Percentiles rank a stretch among this genome's conserved stretches.
Conservation (phyloP, 2,888 invertebrate genomes). For the Cephus rjabovi region DNA sequence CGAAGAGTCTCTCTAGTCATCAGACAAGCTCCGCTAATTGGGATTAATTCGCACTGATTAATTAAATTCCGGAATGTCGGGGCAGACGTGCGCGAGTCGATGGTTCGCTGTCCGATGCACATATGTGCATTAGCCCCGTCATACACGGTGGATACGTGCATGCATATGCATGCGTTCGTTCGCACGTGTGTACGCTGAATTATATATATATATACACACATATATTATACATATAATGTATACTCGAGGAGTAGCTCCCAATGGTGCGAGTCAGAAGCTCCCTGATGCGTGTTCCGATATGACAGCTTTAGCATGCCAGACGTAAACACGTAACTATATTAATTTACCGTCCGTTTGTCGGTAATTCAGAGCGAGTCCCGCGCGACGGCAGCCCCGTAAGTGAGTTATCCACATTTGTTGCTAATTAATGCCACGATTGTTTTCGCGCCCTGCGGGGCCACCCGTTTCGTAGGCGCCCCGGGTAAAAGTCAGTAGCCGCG, state of each 20-base stretch:
- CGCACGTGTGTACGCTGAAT: constrained; percentile 13
- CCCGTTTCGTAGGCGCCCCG: neutral
- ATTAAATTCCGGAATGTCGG: constrained; percentile 53
- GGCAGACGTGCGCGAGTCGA: constrained; percentile 29
- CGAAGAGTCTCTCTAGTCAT: constrained; percentile 35
- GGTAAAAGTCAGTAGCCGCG: neutral
- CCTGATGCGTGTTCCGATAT: neutral
- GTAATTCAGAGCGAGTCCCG: neutral
- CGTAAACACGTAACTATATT: neutral
- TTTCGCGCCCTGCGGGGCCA: neutral
- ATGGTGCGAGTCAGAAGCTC: neutral
- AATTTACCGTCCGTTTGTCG: neutral
- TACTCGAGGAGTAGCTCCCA: neutral
- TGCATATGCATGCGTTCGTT: constrained; percentile 27
- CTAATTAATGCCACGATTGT: neutral
- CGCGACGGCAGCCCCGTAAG: neutral
- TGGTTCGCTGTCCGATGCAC: neutral
- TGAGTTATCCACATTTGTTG: neutral
- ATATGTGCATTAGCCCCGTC: neutral
- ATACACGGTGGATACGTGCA: constrained; percentile 20
- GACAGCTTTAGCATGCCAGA: neutral
- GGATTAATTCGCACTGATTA: constrained; percentile 60
- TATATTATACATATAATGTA: neutral
- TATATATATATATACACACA: neutral
- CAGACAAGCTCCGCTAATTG: constrained; percentile 55